Conservation (phyloP, 2,113 vertebrate species). For the Oostethus manadensis region DNA sequence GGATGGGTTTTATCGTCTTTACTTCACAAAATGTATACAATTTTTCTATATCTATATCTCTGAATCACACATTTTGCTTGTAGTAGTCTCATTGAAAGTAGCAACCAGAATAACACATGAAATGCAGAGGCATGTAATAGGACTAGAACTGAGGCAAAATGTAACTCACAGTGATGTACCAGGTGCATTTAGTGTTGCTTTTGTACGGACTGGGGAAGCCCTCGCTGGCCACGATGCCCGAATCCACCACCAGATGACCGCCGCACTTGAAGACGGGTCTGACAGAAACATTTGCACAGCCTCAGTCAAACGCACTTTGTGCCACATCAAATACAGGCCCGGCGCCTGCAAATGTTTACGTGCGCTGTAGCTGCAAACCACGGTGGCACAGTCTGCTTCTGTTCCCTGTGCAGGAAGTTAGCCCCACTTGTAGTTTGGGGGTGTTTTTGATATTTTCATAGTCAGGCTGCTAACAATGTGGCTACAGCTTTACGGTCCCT, state of each 20-base stretch:
- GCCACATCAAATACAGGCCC: constrained; percentile 9
- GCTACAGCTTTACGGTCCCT: constrained; percentile 18
- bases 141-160: too few relatives aligned
- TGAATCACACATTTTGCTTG: too few relatives aligned
- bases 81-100: too few relatives aligned
- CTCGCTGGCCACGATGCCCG: constrained; percentile 83
- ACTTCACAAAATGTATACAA: too few relatives aligned
- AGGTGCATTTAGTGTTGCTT: constrained; percentile 79
- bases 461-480: not conserved
- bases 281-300: not conserved
- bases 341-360: constrained; percentile 20
- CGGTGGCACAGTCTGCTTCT: constrained; percentile 51
- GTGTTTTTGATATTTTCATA: constrained; percentile 26
- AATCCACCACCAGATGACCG: constrained; percentile 79
- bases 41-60: too few relatives aligned
- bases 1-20: too few relatives aligned
- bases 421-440: constrained; percentile 27
- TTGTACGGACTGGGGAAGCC: constrained; percentile 83
- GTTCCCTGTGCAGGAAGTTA: constrained; percentile 38
- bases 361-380: constrained; percentile 21
- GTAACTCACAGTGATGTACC: constrained; percentile 84
- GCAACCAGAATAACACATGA: too few relatives aligned
- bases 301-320: not conserved
- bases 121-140: too few relatives aligned
- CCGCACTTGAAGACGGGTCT: constrained; percentile 84